A percentile compares a stretch with the other conserved stretches of the same genome.
These are phyloP conservation scores for Brenthis hecate DNA, from an alignment of 2,888 invertebrate genomes.

Conservation along the genomic window DNA sequence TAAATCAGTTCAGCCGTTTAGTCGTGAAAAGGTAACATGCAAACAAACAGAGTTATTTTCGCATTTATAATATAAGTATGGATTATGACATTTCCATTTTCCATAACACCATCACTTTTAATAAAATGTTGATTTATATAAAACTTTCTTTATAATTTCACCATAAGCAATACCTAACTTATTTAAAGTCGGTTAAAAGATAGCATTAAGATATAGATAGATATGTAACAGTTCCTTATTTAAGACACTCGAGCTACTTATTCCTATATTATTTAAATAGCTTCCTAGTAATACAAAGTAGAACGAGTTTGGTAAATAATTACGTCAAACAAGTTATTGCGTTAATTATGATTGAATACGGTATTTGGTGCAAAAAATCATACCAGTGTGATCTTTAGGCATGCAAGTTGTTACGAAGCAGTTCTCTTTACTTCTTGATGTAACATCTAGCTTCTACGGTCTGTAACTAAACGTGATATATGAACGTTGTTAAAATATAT, in stretches of 20 bases:
- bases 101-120: too few species aligned
- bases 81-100: too few species aligned
- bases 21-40: too few species aligned
- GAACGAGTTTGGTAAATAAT: constrained; percentile 23
- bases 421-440: constrained; percentile 3
- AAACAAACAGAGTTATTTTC: too few species aligned
- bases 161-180: too few species aligned
- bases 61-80: too few species aligned
- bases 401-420: constrained; percentile 21
- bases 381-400: constrained; percentile 22
- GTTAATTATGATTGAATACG: constrained; percentile 20
- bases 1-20: too few species aligned
- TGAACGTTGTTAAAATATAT: too few species aligned
- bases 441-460: neutral
- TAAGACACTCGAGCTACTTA: neutral
- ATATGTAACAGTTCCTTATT: constrained; percentile 3
- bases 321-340: constrained; percentile 20
- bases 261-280: constrained; percentile 11
- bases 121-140: too few species aligned
- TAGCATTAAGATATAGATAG: neutral
- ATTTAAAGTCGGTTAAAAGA: too few species aligned
- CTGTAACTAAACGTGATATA: too few species aligned
- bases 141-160: too few species aligned
- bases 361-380: constrained; percentile 31
- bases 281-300: constrained; percentile 21